These are phyloP conservation scores for Papilio glaucus DNA, from an alignment of 1,140 invertebrate species.

Conservation along the genomic window DNA sequence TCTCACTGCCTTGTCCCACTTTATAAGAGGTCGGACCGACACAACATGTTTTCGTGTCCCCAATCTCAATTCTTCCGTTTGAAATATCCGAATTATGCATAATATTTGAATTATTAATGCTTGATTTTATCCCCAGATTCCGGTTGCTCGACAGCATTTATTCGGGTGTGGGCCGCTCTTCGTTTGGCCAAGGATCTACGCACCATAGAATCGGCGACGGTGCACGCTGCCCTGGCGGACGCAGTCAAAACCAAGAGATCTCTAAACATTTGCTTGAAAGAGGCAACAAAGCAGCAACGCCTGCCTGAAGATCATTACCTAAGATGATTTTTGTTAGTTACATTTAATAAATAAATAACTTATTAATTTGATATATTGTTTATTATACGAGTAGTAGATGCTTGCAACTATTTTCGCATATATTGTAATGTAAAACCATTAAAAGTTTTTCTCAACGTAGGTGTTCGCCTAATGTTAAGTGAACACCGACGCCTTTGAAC, in stretches of 20 bases:
- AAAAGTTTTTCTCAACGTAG: too few species aligned
- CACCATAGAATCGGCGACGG: slow-evolving; percentile 85
- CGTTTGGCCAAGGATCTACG: slow-evolving; percentile 85
- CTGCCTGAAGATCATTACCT: slow-evolving; percentile 83
- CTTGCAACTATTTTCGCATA: too few species aligned
- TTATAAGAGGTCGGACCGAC: too few species aligned
- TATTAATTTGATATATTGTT: neutral
- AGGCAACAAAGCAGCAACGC: slow-evolving; percentile 55
- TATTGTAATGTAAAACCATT: too few species aligned
- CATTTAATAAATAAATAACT: slow-evolving; percentile 34
- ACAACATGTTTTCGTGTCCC: too few species aligned
- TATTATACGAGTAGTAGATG: neutral
- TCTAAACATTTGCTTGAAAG: slow-evolving; percentile 83
- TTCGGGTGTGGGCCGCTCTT: slow-evolving; percentile 87
- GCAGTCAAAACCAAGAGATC: slow-evolving; percentile 82
- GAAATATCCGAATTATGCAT: too few species aligned
- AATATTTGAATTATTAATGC: neutral
- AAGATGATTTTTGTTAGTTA: slow-evolving; percentile 47
- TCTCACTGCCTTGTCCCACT: too few species aligned
- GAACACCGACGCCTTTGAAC: too few species aligned
- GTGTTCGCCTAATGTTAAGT: too few species aligned
- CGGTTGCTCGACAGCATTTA: slow-evolving; percentile 86
- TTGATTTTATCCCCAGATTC: slow-evolving; percentile 55
- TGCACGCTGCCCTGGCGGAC: slow-evolving; percentile 85
- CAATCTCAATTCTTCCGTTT: too few species aligned